Conservation (phyloP, 2,113 vertebrate species). For the Sylvilagus bachmani region DNA sequence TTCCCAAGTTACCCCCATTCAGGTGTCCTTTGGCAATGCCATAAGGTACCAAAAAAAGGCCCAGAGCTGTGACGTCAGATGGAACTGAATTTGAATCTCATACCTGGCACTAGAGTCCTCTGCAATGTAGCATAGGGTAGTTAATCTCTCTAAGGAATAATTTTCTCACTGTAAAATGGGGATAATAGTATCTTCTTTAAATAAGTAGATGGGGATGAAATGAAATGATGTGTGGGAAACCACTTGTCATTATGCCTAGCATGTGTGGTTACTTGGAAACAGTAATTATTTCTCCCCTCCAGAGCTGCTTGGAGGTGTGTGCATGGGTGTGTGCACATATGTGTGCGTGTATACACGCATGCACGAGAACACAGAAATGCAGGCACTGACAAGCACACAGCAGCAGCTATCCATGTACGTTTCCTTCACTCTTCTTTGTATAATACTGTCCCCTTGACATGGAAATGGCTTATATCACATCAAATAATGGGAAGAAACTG, state of each 20-base stretch:
- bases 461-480: neutral
- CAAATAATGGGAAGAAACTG: neutral
- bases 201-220: neutral
- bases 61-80: neutral
- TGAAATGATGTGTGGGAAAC: neutral
- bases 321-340: neutral
- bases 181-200: neutral
- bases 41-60: neutral
- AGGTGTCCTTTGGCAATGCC: neutral
- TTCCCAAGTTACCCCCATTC: neutral
- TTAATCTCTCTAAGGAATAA: neutral
- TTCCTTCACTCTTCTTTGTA: neutral
- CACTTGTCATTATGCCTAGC: neutral
- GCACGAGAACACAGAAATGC: neutral
- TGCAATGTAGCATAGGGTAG: neutral
- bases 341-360: neutral
- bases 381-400: neutral
- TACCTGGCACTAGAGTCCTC: neutral
- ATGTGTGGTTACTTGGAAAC: neutral
- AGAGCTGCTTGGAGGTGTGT: neutral
- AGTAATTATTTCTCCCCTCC: neutral
- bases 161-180: conserved; percentile 54
- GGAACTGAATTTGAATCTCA: conserved; percentile 27
- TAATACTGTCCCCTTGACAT: neutral
- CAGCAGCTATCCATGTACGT: neutral